Conservation (phyloP, 2,888 invertebrate species). For the Alsophila aescularia region DNA sequence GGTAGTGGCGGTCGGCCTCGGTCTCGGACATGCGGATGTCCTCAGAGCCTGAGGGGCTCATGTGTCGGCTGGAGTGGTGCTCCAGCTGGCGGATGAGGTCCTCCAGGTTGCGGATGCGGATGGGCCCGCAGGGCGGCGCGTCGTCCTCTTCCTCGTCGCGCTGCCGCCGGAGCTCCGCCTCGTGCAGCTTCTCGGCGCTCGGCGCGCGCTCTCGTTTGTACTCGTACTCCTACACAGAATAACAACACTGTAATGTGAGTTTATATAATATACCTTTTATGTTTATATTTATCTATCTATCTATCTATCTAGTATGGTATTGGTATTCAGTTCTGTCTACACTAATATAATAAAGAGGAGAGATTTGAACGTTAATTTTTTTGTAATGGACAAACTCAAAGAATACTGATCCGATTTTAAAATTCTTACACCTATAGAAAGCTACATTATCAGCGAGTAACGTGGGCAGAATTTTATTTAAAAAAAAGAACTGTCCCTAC, state of each 20-base stretch:
- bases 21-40: conserved; percentile 95
- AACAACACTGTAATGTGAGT: background rate
- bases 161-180: conserved; percentile 85
- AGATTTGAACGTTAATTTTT: no score
- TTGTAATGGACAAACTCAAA: no score
- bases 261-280: no score
- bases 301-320: no score
- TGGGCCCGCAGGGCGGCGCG: conserved; percentile 91
- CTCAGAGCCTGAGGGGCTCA: conserved; percentile 96
- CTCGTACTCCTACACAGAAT: conserved; percentile 72
- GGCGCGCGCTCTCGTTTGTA: conserved; percentile 86
- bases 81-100: conserved; percentile 95
- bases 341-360: no score
- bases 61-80: conserved; percentile 93
- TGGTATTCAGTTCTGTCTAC: no score
- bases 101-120: conserved; percentile 95
- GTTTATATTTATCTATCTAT: no score
- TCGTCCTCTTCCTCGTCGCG: conserved; percentile 88
- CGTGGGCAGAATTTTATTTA: no score
- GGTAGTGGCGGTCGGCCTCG: conserved; percentile 94
- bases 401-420: no score
- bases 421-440: no score
- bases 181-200: conserved; percentile 91
- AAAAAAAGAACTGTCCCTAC: no score
- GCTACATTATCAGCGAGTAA: no score